Evolutionary conservation across 2,888 invertebrate genomes (phyloP), one percentile per base, ranked within the genome.

Genomic region (Busseola fusca): DNA sequence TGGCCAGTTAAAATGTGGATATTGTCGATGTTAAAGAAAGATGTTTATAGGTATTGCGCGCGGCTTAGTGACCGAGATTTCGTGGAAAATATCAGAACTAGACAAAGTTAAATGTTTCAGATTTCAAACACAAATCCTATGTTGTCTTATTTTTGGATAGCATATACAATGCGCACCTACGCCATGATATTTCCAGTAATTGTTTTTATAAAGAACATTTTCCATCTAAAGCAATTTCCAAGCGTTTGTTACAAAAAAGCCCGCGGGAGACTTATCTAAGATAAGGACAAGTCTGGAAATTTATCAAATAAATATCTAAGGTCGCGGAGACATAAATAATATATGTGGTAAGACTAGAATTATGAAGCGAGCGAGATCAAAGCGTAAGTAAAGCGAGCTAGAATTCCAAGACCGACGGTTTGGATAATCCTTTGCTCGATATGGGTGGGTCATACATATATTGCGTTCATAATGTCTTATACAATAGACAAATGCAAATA

Each of bases 1-100:
- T 72, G 21, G 56, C 68, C 58, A 54, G 64, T 63, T 80, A 76
- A 83, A 83, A 80, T 80, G 72, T 82, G 80, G 69, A 67, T 74
- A 80, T 74, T 77, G 77, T 62, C 64, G 71, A 74, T 72, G 74
- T 68, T 72, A 77, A 68, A 48, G 64, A 65, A 69, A 70, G 63
- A 68, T 68, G 67, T 68, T 71, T 64, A 69, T 72, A 50, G 58
- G 9, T 56, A 40, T 30, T 59, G 58, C 0, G 18, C 62, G n/a
- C 14, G 58, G 65, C 63, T 69, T 63, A 64, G 63, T 16, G 27
- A 50, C n/a, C n/a, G 27, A 52, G 27, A 57, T 70, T 37, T n/a
- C 25, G 14, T 42, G 27, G 12, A 66, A 48, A 34, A 42, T 30
- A 37, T 40, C 16, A 58, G 21, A 45, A 54, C 27, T 3, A 37